These are phyloP conservation scores for Aphidius gifuensis DNA, from an alignment of 1,140 invertebrate species.

Conservation along the genomic window DNA sequence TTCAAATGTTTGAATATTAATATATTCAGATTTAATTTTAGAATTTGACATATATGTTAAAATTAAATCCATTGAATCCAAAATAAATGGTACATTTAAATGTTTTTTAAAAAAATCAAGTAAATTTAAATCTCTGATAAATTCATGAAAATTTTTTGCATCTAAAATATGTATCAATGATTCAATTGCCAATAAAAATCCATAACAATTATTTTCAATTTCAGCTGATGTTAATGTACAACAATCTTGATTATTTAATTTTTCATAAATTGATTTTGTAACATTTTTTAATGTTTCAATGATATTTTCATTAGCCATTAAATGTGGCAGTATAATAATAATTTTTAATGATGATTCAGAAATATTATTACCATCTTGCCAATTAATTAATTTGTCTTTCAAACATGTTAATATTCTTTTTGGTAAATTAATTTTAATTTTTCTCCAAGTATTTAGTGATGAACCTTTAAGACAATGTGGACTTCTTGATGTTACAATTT, in stretches of 20 bases:
- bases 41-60: slow-evolving; percentile 34
- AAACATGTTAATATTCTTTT: slow-evolving; percentile 29
- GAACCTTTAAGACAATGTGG: slow-evolving; percentile 61
- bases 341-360: slow-evolving; percentile 37
- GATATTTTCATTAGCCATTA: slow-evolving; percentile 34
- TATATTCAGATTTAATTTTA: slow-evolving; percentile 22
- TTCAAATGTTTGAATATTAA: slow-evolving; percentile 38
- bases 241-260: slow-evolving; percentile 27
- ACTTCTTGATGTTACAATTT: slow-evolving; percentile 66
- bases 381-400: slow-evolving; percentile 33
- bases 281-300: slow-evolving; percentile 27
- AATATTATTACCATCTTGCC: slow-evolving; percentile 18
- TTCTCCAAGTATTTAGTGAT: slow-evolving; percentile 62
- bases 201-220: slow-evolving; percentile 34
- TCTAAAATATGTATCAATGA: slow-evolving; percentile 58
- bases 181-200: slow-evolving; percentile 55
- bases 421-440: slow-evolving; percentile 64
- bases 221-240: neutral
- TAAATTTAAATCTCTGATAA: slow-evolving; percentile 38
- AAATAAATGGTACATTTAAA: slow-evolving; percentile 33
- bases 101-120: slow-evolving; percentile 33
- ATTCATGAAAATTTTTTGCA: slow-evolving; percentile 50
- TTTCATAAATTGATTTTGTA: slow-evolving; percentile 31
- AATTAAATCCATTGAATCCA: slow-evolving; percentile 41
- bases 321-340: slow-evolving; percentile 45